Evolutionary conservation across 1,140 invertebrate genomes (phyloP).

Genomic region (Agrilus planipennis): DNA sequence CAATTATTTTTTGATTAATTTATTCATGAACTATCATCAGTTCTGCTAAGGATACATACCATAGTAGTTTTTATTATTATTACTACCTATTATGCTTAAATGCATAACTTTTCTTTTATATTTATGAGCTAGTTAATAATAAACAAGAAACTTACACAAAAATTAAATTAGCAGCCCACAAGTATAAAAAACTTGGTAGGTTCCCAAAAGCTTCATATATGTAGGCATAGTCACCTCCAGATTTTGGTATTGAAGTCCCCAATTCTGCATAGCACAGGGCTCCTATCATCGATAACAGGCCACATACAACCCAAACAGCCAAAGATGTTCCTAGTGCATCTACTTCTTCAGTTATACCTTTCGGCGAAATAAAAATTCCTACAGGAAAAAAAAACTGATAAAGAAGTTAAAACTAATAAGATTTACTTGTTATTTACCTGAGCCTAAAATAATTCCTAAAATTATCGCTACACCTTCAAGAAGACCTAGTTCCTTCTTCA

Average conservation of each 20-base stretch:
- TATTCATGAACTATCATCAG: no score
- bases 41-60: no score
- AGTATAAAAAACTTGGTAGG: constrained; percentile 83
- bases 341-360: constrained; percentile 79
- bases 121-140: not conserved
- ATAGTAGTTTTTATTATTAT: no score
- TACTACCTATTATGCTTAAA: not conserved
- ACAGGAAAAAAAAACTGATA: constrained; percentile 9
- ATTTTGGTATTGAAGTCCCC: constrained; percentile 68
- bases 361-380: constrained; percentile 90
- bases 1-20: no score
- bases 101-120: not conserved
- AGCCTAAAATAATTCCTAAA: constrained; percentile 80
- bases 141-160: constrained; percentile 52
- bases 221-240: constrained; percentile 89
- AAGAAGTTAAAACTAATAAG: not conserved
- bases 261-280: constrained; percentile 93
- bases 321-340: constrained; percentile 79
- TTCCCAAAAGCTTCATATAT: constrained; percentile 86
- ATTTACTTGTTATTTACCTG: constrained; percentile 40
- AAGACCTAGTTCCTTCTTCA: constrained; percentile 72
- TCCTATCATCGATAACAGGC: constrained; percentile 75
- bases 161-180: constrained; percentile 79
- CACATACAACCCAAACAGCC: constrained; percentile 81
- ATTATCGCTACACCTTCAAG: constrained; percentile 80